Conservation (phyloP, 2,113 vertebrate genomes). For the Mobula birostris region DNA sequence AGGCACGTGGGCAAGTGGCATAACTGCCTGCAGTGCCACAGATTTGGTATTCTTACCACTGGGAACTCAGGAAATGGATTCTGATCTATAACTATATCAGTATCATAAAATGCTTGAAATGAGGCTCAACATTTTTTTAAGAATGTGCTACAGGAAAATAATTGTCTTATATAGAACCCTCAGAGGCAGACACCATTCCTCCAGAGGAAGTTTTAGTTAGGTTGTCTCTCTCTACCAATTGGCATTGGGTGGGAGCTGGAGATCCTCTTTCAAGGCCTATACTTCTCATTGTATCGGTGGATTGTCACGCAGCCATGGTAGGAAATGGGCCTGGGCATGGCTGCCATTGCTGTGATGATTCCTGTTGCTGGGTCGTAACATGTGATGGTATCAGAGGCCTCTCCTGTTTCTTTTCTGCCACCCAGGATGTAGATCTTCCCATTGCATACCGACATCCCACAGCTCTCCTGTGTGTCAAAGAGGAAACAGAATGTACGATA, state of each 20-base stretch:
- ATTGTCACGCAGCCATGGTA: conserved; percentile 97
- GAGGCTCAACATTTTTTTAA: neutral
- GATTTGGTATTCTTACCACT: conserved; percentile 2
- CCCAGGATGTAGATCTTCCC: conserved; percentile 97
- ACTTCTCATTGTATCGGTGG: conserved; percentile 91
- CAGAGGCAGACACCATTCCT: neutral
- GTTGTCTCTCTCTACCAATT: neutral
- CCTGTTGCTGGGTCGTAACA: conserved; percentile 90
- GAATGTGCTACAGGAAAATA: neutral
- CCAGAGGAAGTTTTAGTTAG: neutral
- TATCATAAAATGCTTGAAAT: neutral
- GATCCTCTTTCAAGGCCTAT: conserved; percentile 60
- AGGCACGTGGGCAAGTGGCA: neutral
- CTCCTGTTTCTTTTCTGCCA: conserved; percentile 82
- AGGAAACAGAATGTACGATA: conserved; percentile 38
- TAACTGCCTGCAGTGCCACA: conserved; percentile 5
- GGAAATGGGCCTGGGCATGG: conserved; percentile 92
- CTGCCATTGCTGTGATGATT: conserved; percentile 88
- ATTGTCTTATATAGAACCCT: neutral
- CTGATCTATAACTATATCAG: neutral
- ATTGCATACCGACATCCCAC: conserved; percentile 97
- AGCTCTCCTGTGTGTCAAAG: conserved; percentile 78
- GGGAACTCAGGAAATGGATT: neutral
- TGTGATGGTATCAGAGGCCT: conserved; percentile 87
- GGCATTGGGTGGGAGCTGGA: conserved; percentile 13